A percentile compares a stretch with the other conserved stretches of the same genome.
These are phyloP conservation scores for Polydesmus complanatus DNA, from an alignment of 2,888 invertebrate genomes.

Conservation along the genomic window DNA sequence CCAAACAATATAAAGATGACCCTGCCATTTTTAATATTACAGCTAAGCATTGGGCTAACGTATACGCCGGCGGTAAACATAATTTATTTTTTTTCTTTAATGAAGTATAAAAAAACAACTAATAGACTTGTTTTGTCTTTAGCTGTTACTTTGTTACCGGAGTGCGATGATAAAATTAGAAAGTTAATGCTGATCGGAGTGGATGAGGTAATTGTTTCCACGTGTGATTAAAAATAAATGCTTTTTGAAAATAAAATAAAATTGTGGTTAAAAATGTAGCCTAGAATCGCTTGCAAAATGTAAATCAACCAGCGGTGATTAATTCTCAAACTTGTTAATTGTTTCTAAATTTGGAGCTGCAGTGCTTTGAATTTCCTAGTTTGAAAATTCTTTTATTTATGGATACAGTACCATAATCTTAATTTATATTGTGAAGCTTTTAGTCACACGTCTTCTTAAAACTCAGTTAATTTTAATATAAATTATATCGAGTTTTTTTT, in stretches of 20 bases:
- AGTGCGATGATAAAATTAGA: slow-evolving; percentile 75
- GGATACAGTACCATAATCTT: no score
- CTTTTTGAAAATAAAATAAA: background rate
- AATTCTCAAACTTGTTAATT: background rate
- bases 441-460: background rate
- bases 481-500: background rate
- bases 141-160: slow-evolving; percentile 59
- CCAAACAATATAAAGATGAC: slow-evolving; percentile 87
- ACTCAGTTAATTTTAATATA: background rate
- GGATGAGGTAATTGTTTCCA: slow-evolving; percentile 42
- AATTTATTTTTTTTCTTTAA: background rate
- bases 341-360: no score
- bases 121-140: no score
- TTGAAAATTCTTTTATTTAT: no score
- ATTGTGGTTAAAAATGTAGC: background rate
- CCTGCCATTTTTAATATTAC: slow-evolving; percentile 74
- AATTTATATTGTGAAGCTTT: background rate
- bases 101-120: no score
- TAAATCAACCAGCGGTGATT: no score
- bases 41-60: slow-evolving; percentile 89
- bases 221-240: background rate
- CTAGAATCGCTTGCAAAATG: no score
- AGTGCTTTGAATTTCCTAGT: no score
- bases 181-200: slow-evolving; percentile 89
- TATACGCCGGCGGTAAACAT: slow-evolving; percentile 67